phyloP scores from a whole-genome alignment of 2,113 vertebrate genomes.

The Odontesthes bonariensis region DNA sequence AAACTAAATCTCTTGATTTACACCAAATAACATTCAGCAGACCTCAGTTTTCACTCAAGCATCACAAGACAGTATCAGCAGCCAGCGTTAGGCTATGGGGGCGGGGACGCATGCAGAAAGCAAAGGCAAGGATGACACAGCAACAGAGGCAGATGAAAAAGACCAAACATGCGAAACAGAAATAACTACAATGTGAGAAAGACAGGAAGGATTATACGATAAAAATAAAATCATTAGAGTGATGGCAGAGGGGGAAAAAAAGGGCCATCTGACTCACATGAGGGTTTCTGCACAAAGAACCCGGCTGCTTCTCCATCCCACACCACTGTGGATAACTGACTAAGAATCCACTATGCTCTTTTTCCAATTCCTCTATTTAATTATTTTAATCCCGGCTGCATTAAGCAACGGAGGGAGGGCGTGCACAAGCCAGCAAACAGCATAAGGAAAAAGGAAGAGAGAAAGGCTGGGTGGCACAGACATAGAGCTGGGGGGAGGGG shows the following conservation, averaged over 20 bases:
- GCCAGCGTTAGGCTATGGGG: conserved; percentile 41
- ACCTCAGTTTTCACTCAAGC: conserved; percentile 35
- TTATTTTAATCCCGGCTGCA: conserved; percentile 2
- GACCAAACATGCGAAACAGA: not conserved
- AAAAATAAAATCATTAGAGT: not conserved
- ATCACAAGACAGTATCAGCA: conserved; percentile 77
- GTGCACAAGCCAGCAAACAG: conserved; percentile 19
- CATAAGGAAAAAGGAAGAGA: conserved; percentile 34
- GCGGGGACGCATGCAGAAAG: conserved; percentile 49
- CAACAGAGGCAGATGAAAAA: conserved; percentile 5
- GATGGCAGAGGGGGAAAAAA: conserved; percentile 16
- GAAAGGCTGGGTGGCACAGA: conserved; percentile 13
- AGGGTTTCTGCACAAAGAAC: conserved; percentile 68
- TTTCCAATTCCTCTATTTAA: not conserved
- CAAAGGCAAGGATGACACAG: conserved; percentile 47
- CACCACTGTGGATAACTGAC: conserved; percentile 4
- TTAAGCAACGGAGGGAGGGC: conserved; percentile 10
- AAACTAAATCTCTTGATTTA: conserved; percentile 18
- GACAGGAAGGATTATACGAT: not conserved
- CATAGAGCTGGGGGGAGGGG: conserved; percentile 56
- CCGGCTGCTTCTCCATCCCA: conserved; percentile 63
- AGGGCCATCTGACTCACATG: conserved; percentile 79
- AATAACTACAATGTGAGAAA: not conserved
- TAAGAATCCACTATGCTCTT: conserved; percentile 12
- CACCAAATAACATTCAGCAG: conserved; percentile 27